These are phyloP conservation scores for Bufo bufo DNA, from an alignment of 2,113 vertebrate species.

Conservation along the genomic window DNA sequence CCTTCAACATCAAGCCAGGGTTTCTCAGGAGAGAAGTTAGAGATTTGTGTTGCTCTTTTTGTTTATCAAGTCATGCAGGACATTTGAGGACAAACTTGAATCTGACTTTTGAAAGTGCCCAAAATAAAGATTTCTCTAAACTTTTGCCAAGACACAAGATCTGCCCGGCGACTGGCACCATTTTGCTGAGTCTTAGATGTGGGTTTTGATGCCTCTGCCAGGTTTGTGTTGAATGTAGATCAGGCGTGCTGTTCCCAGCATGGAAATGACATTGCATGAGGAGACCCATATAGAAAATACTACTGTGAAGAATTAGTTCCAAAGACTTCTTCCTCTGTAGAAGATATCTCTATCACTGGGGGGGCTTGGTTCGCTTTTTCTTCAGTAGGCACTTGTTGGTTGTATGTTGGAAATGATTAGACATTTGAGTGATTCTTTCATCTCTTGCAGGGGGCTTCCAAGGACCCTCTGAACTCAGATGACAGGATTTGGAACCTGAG, in stretches of 20 bases:
- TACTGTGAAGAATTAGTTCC: constrained; percentile 63
- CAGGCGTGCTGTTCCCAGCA: constrained; percentile 73
- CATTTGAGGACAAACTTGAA: constrained; percentile 13
- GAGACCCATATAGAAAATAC: constrained; percentile 67
- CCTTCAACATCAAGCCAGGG: neutral
- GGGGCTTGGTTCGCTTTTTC: constrained; percentile 67
- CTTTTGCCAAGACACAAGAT: constrained; percentile 17
- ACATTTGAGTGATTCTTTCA: constrained; percentile 80
- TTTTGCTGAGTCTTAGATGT: constrained; percentile 57
- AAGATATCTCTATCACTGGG: constrained; percentile 93
- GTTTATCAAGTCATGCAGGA: neutral
- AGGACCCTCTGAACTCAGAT: constrained; percentile 77
- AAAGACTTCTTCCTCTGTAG: constrained; percentile 68
- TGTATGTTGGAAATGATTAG: constrained; percentile 75
- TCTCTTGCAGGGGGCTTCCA: constrained; percentile 75
- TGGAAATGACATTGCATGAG: constrained; percentile 73
- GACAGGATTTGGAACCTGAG: constrained; percentile 83
- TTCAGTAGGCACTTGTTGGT: constrained; percentile 68
- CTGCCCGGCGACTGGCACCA: neutral
- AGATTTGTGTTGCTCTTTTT: neutral
- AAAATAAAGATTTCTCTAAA: constrained; percentile 38
- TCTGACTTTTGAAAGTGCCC: neutral
- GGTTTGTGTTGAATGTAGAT: constrained; percentile 75
- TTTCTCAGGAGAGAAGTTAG: neutral
- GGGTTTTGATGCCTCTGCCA: constrained; percentile 73